These are phyloP conservation scores for Zapus hudsonius DNA, from an alignment of 2,113 vertebrate genomes.

Conservation along the genomic window DNA sequence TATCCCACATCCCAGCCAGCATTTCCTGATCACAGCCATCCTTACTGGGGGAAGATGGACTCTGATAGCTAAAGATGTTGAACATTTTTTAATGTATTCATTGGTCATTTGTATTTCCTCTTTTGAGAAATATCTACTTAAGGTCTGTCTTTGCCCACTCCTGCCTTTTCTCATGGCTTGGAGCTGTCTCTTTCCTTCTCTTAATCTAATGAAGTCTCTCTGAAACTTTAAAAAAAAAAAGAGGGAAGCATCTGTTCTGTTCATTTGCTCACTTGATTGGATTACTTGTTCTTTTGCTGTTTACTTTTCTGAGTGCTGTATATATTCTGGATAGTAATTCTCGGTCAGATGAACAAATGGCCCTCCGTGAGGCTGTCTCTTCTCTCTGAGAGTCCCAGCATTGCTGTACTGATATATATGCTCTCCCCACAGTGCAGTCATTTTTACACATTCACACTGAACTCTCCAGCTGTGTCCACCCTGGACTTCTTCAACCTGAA, in stretches of 20 bases:
- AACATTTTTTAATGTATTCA: neutral
- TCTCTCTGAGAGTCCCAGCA: neutral
- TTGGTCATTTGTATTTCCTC: no score
- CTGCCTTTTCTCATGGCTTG: no score
- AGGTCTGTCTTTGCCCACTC: no score
- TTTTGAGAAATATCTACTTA: neutral
- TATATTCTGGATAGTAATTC: neutral
- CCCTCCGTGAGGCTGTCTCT: neutral
- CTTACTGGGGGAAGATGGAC: neutral
- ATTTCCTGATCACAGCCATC: neutral
- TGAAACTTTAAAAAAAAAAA: no score
- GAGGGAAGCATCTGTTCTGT: no score
- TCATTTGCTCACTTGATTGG: neutral
- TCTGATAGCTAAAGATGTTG: neutral
- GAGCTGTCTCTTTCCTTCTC: no score
- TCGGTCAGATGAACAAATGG: neutral
- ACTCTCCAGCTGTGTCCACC: neutral
- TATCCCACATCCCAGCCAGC: neutral
- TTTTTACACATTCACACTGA: neutral
- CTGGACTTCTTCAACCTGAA: neutral
- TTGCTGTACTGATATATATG: neutral
- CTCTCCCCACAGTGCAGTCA: neutral
- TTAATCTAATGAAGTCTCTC: no score
- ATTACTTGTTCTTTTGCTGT: neutral
- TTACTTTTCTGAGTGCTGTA: neutral